phyloP scores from a whole-genome alignment of 2,888 invertebrate genomes.

The Epistrophella euchroma region DNA sequence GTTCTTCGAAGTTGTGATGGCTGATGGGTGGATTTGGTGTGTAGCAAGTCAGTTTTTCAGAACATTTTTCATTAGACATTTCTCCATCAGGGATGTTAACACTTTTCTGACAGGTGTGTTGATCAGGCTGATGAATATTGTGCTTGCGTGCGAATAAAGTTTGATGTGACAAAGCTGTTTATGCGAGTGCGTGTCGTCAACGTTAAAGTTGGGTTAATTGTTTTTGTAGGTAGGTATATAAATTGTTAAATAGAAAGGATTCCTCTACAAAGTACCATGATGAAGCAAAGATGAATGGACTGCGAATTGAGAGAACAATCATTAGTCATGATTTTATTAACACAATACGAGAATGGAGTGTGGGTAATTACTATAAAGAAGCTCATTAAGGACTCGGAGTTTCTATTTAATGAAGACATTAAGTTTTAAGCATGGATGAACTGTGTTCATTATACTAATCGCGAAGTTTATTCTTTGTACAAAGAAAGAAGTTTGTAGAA shows the following conservation, averaged over 20 bases:
- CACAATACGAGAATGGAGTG: constrained; percentile 20
- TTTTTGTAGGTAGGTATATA: constrained; percentile 35
- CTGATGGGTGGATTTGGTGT: constrained; percentile 59
- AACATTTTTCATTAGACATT: constrained; percentile 46
- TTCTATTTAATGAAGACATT: constrained; percentile 32
- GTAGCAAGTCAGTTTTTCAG: neutral
- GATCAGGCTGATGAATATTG: neutral
- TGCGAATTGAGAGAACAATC: constrained; percentile 21
- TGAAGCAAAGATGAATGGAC: constrained; percentile 26
- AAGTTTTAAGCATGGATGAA: constrained; percentile 19
- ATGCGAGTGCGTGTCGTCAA: constrained; percentile 51
- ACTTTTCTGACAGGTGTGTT: constrained; percentile 60
- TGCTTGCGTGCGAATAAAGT: constrained; percentile 27
- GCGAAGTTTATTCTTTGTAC: neutral
- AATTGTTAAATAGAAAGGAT: constrained; percentile 38
- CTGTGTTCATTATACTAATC: constrained; percentile 14
- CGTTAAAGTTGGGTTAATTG: constrained; percentile 62
- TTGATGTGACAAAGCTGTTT: constrained; percentile 33
- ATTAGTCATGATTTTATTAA: constrained; percentile 53
- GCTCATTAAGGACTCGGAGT: constrained; percentile 26
- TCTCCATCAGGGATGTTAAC: constrained; percentile 44
- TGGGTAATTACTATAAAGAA: constrained; percentile 53
- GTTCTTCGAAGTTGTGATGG: constrained; percentile 60
- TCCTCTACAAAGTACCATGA: constrained; percentile 29
- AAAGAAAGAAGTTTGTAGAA: neutral